phyloP scores from a whole-genome alignment of 1,140 invertebrate species.

The Dinoponera quadriceps region DNA sequence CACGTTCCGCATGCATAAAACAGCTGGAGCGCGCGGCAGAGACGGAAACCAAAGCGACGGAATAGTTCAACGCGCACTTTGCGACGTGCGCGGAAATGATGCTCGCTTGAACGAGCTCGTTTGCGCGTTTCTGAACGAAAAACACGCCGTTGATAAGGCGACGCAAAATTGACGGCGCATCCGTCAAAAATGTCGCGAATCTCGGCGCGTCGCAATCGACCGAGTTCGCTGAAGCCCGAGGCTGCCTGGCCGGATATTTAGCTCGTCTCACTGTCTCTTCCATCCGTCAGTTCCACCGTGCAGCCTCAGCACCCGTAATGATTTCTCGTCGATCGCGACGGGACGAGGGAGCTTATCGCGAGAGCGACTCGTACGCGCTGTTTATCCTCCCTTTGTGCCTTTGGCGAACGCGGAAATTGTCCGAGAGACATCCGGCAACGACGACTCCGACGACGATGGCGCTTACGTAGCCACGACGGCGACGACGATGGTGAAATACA shows the following conservation, averaged over 20 bases:
- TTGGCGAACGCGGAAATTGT: conserved; percentile 48
- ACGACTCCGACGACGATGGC: background rate
- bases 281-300: background rate
- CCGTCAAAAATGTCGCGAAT: background rate
- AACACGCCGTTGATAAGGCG: background rate
- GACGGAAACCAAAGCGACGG: conserved; percentile 18
- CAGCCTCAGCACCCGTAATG: conserved; percentile 13
- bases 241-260: too few species aligned
- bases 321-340: conserved; percentile 27
- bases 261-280: background rate
- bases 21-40: background rate
- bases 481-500: conserved; percentile 1
- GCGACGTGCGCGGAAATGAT: background rate
- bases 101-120: background rate
- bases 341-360: background rate
- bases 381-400: conserved; percentile 17
- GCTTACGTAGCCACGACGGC: conserved; percentile 19
- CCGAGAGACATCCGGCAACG: conserved; percentile 14
- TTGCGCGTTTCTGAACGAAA: background rate
- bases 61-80: background rate
- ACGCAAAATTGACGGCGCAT: background rate
- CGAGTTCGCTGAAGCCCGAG: too few species aligned
- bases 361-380: background rate
- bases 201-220: too few species aligned
- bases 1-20: background rate